A percentile compares a stretch with the other conserved stretches of the same genome.
Conservation (phyloP, 2,888 invertebrate species). For the Zootermopsis nevadensis region DNA sequence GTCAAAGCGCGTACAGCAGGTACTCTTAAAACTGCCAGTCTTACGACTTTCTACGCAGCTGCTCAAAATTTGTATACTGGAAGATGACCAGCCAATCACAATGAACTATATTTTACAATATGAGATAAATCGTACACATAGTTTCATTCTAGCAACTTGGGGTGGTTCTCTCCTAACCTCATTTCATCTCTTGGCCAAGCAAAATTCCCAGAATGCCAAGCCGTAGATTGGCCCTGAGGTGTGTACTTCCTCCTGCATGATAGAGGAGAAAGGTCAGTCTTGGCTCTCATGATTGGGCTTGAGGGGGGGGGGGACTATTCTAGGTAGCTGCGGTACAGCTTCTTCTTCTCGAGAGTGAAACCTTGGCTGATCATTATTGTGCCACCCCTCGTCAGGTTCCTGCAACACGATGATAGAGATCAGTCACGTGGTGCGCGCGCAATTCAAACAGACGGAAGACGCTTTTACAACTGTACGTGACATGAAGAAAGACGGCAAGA, state of each 20-base stretch:
- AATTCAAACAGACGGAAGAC: too few species aligned
- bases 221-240: slow-evolving; percentile 25
- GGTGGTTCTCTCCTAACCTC: too few species aligned
- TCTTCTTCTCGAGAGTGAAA: slow-evolving; percentile 91
- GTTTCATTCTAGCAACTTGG: background rate
- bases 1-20: slow-evolving; percentile 5
- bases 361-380: slow-evolving; percentile 90
- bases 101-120: background rate
- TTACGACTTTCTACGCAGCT: background rate
- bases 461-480: too few species aligned
- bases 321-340: slow-evolving; percentile 84
- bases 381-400: slow-evolving; percentile 86
- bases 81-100: background rate
- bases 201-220: slow-evolving; percentile 30
- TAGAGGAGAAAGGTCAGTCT: slow-evolving; percentile 51
- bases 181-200: background rate
- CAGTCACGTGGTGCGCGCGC: too few species aligned
- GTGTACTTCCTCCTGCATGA: background rate
- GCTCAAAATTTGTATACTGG: background rate
- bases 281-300: slow-evolving; percentile 54
- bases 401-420: slow-evolving; percentile 67
- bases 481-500: slow-evolving; percentile 55
- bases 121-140: background rate
- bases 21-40: slow-evolving; percentile 33
- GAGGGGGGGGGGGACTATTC: slow-evolving; percentile 58